A percentile compares a stretch with the other conserved stretches of the same genome.
These are phyloP conservation scores for Acanthiza pusilla DNA, from an alignment of 2,797 vertebrate species.

Conservation along the genomic window DNA sequence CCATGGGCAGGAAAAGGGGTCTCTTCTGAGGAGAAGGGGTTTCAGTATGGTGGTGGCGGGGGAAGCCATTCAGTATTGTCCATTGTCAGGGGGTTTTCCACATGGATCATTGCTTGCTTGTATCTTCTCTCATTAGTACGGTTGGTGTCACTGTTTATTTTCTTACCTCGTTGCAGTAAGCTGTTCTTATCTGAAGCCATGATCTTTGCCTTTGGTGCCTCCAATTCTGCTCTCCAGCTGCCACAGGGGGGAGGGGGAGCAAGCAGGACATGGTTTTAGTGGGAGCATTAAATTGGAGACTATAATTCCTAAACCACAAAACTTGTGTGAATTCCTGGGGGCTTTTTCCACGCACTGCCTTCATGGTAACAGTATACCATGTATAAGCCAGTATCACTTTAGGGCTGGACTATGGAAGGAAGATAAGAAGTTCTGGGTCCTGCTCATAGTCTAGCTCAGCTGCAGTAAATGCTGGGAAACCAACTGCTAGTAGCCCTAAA, in stretches of 20 bases:
- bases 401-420: background rate
- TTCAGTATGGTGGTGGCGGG: accelerated
- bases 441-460: background rate
- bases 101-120: background rate
- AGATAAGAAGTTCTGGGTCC: background rate
- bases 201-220: background rate
- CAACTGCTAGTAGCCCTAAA: background rate
- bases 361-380: too few species aligned
- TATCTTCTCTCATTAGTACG: background rate
- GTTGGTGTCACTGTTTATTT: background rate
- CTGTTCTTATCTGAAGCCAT: background rate
- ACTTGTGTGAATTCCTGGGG: background rate
- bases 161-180: background rate
- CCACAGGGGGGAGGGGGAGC: background rate
- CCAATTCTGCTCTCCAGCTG: background rate
- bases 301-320: background rate
- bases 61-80: background rate
- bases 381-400: background rate
- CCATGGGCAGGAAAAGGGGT: background rate
- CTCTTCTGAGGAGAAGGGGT: background rate
- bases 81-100: accelerated
- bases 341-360: too few species aligned
- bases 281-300: background rate
- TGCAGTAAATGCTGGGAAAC: background rate
- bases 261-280: background rate